Conservation (phyloP, 2,888 invertebrate genomes). For the Papilio gigon region DNA sequence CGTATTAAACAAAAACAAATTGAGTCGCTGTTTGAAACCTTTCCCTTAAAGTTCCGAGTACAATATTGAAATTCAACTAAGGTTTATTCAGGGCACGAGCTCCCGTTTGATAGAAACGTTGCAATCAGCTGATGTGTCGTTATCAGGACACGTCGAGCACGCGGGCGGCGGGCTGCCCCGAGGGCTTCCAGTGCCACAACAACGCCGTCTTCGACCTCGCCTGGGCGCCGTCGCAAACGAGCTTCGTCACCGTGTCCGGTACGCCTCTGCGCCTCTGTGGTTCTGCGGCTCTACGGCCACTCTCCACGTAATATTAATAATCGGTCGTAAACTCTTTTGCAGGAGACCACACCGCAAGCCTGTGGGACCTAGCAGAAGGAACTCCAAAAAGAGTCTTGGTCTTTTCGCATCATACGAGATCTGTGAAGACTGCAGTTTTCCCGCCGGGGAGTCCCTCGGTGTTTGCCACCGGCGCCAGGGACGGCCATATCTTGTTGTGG, state of each 20-base stretch:
- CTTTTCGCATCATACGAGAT: conserved; percentile 90
- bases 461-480: conserved; percentile 94
- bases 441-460: conserved; percentile 86
- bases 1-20: too few species aligned
- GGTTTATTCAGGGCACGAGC: not conserved
- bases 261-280: too few species aligned
- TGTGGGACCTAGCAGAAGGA: conserved; percentile 88
- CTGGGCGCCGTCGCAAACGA: conserved; percentile 90
- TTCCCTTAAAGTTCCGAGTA: too few species aligned
- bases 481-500: conserved; percentile 94
- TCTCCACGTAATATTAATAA: too few species aligned
- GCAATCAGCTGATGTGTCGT: conserved; percentile 35
- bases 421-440: conserved; percentile 91
- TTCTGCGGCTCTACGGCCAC: too few species aligned
- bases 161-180: conserved; percentile 67
- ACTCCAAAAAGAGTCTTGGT: conserved; percentile 72
- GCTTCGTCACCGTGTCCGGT: conserved; percentile 91
- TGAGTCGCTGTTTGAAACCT: too few species aligned
- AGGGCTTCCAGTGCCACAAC: conserved; percentile 85
- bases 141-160: conserved; percentile 79
- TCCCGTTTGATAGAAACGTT: too few species aligned
- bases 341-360: conserved; percentile 90
- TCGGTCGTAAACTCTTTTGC: conserved; percentile 45
- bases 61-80: too few species aligned
- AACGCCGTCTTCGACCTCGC: conserved; percentile 95